Conservation (phyloP, 2,888 invertebrate genomes). For the Plutella xylostella region DNA sequence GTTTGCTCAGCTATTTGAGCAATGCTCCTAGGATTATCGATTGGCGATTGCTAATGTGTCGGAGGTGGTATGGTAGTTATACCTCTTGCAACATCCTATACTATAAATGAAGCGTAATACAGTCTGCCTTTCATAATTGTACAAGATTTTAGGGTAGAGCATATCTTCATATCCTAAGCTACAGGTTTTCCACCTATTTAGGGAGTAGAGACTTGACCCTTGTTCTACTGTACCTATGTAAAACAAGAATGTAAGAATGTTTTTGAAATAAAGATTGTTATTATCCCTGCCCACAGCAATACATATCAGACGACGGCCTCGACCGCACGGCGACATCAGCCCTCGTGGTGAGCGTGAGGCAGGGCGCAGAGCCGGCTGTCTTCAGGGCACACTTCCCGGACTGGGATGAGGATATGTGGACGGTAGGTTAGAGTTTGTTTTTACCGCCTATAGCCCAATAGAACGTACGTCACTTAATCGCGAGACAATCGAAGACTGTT, state of each 20-base stretch:
- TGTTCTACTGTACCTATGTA: not conserved
- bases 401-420: conserved; percentile 80
- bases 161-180: too few relatives aligned
- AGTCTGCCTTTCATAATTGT: too few relatives aligned
- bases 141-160: too few relatives aligned
- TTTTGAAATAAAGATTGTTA: not conserved
- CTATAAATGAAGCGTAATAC: too few relatives aligned
- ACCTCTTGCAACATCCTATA: too few relatives aligned
- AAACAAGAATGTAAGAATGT: not conserved
- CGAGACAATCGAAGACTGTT: not conserved
- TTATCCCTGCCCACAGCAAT: conserved; percentile 64
- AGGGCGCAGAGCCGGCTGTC: conserved; percentile 79
- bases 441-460: not conserved
- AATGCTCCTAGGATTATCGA: too few relatives aligned
- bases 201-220: too few relatives aligned
- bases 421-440: conserved; percentile 67
- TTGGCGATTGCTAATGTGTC: too few relatives aligned
- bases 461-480: not conserved
- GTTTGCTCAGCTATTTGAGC: too few relatives aligned
- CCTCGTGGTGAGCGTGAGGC: conserved; percentile 76
- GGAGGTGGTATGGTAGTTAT: too few relatives aligned
- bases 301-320: conserved; percentile 75
- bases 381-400: conserved; percentile 81
- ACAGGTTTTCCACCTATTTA: too few relatives aligned
- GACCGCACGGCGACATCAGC: conserved; percentile 75